These are phyloP conservation scores for Polypedilum vanderplanki DNA, from an alignment of 1,140 invertebrate species.

Conservation along the genomic window DNA sequence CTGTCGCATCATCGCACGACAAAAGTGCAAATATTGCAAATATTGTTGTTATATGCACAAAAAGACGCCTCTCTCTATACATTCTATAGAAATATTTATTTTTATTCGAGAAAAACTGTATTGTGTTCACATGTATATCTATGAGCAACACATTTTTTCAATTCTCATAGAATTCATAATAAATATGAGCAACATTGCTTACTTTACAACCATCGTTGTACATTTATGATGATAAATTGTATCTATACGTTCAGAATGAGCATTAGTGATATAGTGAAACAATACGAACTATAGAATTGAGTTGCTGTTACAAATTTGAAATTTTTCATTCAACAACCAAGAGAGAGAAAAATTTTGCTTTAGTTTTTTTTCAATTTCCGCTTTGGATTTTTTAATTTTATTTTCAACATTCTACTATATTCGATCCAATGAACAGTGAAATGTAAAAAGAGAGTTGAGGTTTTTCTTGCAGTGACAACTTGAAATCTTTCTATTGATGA, in stretches of 20 bases:
- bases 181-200: background rate
- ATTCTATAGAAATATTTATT: background rate
- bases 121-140: background rate
- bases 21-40: constrained; percentile 13
- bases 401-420: background rate
- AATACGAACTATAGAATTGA: background rate
- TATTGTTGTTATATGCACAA: background rate
- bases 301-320: background rate
- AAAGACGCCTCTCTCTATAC: background rate
- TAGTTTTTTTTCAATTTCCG: background rate
- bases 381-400: background rate
- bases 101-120: background rate
- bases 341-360: background rate
- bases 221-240: constrained; percentile 19
- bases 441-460: background rate
- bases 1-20: background rate
- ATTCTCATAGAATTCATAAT: background rate
- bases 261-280: background rate
- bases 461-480: background rate
- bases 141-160: background rate
- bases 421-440: background rate
- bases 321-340: background rate
- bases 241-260: background rate
- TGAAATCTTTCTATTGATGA: too few relatives aligned
- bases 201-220: background rate